Evolutionary conservation across 2,888 invertebrate genomes (phyloP), one percentile per base, ranked within the genome.

Genomic region (Hirtodrosophila duncani): DNA sequence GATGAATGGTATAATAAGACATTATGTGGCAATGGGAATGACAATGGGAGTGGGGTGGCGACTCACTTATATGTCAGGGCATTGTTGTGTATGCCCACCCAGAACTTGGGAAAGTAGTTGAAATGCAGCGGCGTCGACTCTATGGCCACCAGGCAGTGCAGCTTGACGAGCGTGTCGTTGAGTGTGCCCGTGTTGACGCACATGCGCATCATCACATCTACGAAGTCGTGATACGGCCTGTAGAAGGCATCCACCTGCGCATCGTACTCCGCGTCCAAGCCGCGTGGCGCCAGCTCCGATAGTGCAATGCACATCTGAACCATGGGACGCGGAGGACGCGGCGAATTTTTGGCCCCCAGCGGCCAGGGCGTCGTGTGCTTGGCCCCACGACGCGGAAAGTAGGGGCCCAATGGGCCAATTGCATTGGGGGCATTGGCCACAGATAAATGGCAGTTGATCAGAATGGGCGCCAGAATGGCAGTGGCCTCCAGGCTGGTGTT

Each of bases 51-150:
- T n/a, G n/a, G n/a, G n/a, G n/a, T 6, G 2, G 1, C 0, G 30
- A 77, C 83, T 77, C 50, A 87, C 87, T 86, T 86, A 67, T 87
- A 83, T 33, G 87, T 87, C 62, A 82, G 83, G 52, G 85, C 85
- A 27, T 86, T 87, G 61, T 92, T 91, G 77, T 93, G 92, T 39
- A 97, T 94, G 84, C 97, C 97, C 56, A 94, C 89, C 97, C 97
- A 97, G 79, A 97, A 91, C 81, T 95, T 93, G 9, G 97, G 95
- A 87, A 97, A 97, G 84, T 93, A 92, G 57, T 93, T 94, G 82
- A 95, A 92, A 88, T 96, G 93, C 59, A 97, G 88, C 1, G 96
- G 95, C 29, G 94, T 94, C 36, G 93, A 96, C 88, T 98, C 97
- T 66, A 95, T 93, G 50, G 96, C 97, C 39, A 97, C 93, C 89